Conservation (phyloP, 2,797 vertebrate species). For the Acrocephalus scirpaceus region DNA sequence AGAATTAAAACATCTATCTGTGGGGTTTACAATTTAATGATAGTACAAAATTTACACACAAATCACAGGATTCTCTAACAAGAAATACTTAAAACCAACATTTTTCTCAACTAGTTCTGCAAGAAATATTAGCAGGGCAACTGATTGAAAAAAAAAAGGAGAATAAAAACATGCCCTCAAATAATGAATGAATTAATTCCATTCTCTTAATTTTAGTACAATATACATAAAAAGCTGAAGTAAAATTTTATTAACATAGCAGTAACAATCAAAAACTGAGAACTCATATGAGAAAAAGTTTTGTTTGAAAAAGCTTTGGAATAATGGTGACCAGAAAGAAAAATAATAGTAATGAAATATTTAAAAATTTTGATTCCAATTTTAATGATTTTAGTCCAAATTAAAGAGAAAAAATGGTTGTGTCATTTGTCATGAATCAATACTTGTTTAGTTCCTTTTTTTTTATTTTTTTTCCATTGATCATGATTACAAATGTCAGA, state of each 20-base stretch:
- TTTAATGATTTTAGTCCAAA: not conserved
- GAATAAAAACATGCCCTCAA: not conserved
- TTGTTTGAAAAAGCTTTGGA: not conserved
- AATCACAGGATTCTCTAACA: not conserved
- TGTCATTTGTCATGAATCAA: not conserved
- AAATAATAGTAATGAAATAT: not conserved
- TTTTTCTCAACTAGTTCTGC: not conserved
- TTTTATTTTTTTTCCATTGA: conserved; percentile 31
- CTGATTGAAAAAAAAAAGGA: not conserved
- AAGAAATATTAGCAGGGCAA: not conserved
- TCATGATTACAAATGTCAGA: conserved; percentile 31
- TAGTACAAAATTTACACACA: not conserved
- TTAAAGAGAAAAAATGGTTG: not conserved
- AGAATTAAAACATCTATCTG: not conserved
- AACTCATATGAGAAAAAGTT: not conserved
- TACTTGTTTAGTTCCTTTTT: not conserved
- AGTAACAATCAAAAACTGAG: not conserved
- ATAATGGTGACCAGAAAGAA: not conserved
- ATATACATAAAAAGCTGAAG: not conserved
- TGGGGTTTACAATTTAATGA: not conserved
- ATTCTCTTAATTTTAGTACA: not conserved
- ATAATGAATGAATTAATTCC: not conserved
- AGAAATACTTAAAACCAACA: not conserved
- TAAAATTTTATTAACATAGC: not conserved
- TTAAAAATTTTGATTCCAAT: not conserved